Base-by-base conservation (phyloP, 2,888 invertebrate species). In the Xanthorhoe spadicearia region DNA sequence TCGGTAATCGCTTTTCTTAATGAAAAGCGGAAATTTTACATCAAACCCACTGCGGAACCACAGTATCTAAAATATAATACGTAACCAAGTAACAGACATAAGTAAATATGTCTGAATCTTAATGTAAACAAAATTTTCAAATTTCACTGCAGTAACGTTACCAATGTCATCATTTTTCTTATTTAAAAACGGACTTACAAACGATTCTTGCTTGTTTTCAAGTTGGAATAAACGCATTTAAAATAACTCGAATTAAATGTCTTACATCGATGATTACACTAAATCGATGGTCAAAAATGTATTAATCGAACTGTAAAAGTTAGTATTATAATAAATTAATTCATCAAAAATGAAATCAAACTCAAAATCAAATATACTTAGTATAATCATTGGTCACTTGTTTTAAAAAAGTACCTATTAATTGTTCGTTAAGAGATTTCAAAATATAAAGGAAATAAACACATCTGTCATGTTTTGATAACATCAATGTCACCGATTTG, bases 401-500 rank as follows among this genome's bases (percentile, higher is more conserved):
- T n/a, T n/a, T n/a, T n/a, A n/a, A n/a, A n/a, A n/a, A n/a, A n/a
- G n/a, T n/a, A n/a, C n/a, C n/a, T n/a, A n/a, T n/a, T n/a, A n/a
- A n/a, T 35, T 35, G 9, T 9, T 35, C 1, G 35, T 9, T 10
- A 10, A 38, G 10, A 15, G 8, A 15, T 46, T 46, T 15, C 2
- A 15, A 43, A 4, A 46, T 15, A 13, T n/a, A 52, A 43, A 48
- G 18, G 4, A 49, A 32, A 23, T 48, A 53, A 53, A 58, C 52
- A 55, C 58, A 60, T 51, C n/a, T 46, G 35, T 10, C 46, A 43
- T 38, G 18, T 52, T 48, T 18, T 51, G 66, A 63, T 63, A 63
- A 56, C 43, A 59, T 63, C 67, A 62, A 56, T 49, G 62, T 67
- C 67, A 62, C 52, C 55, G 15, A 32, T 6, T 19, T 50, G 70